Percentiles rank a stretch among this genome's conserved stretches.
These are phyloP conservation scores for Drosophila insularis DNA, from an alignment of 1,140 invertebrate species.

Conservation along the genomic window DNA sequence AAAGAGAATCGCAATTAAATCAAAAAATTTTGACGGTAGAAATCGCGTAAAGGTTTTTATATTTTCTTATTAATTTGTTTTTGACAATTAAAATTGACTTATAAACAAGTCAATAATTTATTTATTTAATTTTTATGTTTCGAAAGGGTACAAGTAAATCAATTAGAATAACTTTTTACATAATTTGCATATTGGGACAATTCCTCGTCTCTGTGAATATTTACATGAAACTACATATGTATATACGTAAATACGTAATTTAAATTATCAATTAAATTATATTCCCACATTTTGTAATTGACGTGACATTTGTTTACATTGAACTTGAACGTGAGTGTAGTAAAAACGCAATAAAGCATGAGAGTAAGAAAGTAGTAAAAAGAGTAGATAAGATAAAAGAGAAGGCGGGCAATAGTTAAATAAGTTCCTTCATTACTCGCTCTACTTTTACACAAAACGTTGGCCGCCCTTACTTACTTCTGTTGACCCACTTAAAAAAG, in stretches of 20 bases:
- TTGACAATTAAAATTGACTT: no score
- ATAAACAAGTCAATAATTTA: no score
- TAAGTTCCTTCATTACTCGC: not conserved
- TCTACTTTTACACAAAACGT: no score
- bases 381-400: not conserved
- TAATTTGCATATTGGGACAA: not conserved
- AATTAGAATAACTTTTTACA: not conserved
- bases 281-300: constrained; percentile 19
- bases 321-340: constrained; percentile 36
- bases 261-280: constrained; percentile 32
- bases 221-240: constrained; percentile 7
- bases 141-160: not conserved
- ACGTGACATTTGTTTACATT: constrained; percentile 42
- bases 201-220: not conserved
- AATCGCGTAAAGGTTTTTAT: no score
- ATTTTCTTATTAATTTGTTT: no score
- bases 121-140: no score
- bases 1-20: no score
- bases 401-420: not conserved
- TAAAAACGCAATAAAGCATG: not conserved
- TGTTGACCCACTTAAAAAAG: not conserved
- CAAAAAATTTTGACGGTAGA: no score
- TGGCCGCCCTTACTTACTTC: not conserved
- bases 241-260: constrained; percentile 42
- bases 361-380: not conserved